Evolutionary conservation across 2,113 vertebrate species (phyloP), one percentile per base, ranked within the genome.

Genomic region (Salvelinus fontinalis): DNA sequence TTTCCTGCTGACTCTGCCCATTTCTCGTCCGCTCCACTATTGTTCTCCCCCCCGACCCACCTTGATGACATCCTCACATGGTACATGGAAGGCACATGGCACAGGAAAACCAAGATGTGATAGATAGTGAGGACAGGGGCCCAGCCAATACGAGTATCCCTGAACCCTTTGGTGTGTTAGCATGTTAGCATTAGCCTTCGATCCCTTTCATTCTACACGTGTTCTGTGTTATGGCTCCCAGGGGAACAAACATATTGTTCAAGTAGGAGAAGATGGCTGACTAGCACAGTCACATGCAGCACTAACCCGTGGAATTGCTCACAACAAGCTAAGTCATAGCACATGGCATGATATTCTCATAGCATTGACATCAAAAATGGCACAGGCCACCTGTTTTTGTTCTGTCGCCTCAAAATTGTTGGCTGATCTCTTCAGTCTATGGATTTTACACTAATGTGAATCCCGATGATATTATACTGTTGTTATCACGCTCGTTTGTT

Each of bases 371-470:
- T n/a, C 2, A 67, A 12, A 80, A 83, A 78, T 87, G 72, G 75
- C 79, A 13, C 75, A 81, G 79, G 85, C 83, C 77, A 73, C 83
- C 84, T 87, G 86, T 90, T 88, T 86, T 74, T 72, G 81, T 91
- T 84, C 81, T 70, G 83, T 84, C 79, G 76, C 31, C 60, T 57
- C 82, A 77, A 59, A 81, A 85, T 85, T 77, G 79, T 70, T 54
- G 67, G 70, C 77, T 80, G 71, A 83, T 85, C 81, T 78, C 71
- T 48, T 70, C n/a, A 44, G 2, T 51, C 49, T 51, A 57, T 13
- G 12, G 3, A 49, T 70, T 49, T 67, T 82, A 75, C 48, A 60
- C 69, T 75, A 70, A 22, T 31, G 49, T 51, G 24, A 79, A 79
- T 75, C 60, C 74, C 68, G 20, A 0, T 74, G 72, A 82, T 79